phyloP scores from a whole-genome alignment of 2,113 vertebrate species.

The Rhea americana region DNA sequence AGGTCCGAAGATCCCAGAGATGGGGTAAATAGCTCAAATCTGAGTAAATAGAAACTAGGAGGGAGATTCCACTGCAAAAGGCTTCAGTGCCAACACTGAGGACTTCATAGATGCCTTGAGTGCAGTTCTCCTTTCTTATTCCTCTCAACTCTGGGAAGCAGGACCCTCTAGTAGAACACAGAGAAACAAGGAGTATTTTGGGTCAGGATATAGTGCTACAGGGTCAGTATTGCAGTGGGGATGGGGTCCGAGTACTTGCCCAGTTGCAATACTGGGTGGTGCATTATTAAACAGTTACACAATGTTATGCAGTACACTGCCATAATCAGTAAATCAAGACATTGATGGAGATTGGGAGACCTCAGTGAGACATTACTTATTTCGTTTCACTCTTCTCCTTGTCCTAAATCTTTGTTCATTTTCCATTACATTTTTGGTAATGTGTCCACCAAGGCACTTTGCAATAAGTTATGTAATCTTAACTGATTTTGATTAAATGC shows the following conservation, averaged over 20 bases:
- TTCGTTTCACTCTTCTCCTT: not conserved
- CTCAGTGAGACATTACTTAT: not conserved
- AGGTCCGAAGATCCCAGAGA: not conserved
- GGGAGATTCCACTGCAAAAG: not conserved
- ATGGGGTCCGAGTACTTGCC: not conserved
- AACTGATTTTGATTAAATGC: not conserved
- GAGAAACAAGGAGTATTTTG: not conserved
- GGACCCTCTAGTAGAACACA: too few species aligned
- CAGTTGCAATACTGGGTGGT: rapidly evolving
- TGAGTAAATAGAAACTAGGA: not conserved
- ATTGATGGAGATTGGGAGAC: not conserved
- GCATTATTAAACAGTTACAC: rapidly evolving
- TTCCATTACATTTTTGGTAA: rapidly evolving
- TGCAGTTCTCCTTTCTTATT: not conserved
- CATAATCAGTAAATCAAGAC: not conserved
- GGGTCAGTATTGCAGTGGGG: rapidly evolving
- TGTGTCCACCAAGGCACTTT: not conserved
- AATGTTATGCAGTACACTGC: rapidly evolving
- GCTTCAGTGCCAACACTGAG: not conserved
- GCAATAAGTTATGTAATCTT: not conserved
- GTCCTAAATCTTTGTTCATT: not conserved
- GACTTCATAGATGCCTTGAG: not conserved
- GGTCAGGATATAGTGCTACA: rapidly evolving
- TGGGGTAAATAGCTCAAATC: not conserved
- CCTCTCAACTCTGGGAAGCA: not conserved